A percentile compares a stretch with the other conserved stretches of the same genome.
Conservation (phyloP, 2,797 vertebrate species). For the Crypturellus tataupa region DNA sequence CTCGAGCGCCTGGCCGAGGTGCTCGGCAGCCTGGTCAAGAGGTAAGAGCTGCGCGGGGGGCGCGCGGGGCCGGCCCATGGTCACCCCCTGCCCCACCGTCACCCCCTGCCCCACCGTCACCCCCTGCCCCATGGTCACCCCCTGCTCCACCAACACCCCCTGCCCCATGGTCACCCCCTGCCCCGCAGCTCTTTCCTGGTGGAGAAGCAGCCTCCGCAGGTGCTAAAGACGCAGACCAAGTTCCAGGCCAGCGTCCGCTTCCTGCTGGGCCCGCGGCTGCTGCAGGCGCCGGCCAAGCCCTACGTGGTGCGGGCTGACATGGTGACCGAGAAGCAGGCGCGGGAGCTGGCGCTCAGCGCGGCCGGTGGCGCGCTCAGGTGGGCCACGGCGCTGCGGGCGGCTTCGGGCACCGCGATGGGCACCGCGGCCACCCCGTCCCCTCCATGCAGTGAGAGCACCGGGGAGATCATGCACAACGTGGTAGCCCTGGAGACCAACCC, state of each 20-base stretch:
- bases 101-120: too few species aligned
- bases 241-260: constrained; percentile 93
- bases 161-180: not conserved
- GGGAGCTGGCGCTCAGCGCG: constrained; percentile 81
- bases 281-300: constrained; percentile 85
- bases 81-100: not conserved
- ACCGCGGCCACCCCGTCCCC: not conserved
- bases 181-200: constrained; percentile 90
- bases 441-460: constrained; percentile 89
- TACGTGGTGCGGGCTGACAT: constrained; percentile 90
- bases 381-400: not conserved
- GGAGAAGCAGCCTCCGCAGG: constrained; percentile 95
- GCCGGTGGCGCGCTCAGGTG: constrained; percentile 66
- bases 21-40: constrained; percentile 86
- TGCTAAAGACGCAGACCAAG: constrained; percentile 98
- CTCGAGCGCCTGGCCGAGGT: constrained; percentile 82
- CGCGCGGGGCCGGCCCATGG: too few species aligned
- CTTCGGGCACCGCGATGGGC: not conserved
- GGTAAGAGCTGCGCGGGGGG: constrained; percentile 69
- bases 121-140: too few species aligned
- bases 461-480: constrained; percentile 91
- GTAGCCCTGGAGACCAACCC: constrained; percentile 91
- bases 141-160: too few species aligned
- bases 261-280: constrained; percentile 89
- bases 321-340: constrained; percentile 93